Percentiles rank a stretch among this genome's conserved stretches.
These are phyloP conservation scores for Lacanobia oleracea DNA, from an alignment of 2,888 invertebrate species.

Conservation along the genomic window DNA sequence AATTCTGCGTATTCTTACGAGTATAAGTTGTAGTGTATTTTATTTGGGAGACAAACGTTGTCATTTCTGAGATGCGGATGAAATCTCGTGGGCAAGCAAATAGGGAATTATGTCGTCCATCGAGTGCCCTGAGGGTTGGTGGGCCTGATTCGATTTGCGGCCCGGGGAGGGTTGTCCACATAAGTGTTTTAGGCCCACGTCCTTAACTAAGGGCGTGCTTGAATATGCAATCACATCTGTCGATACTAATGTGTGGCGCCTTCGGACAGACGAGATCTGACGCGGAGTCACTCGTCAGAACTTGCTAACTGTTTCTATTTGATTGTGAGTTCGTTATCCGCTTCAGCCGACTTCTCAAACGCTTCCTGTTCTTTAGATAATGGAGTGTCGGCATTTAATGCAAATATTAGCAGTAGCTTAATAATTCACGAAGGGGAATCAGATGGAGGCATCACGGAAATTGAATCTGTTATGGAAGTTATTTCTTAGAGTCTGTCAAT, in stretches of 20 bases:
- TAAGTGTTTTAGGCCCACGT: conserved; percentile 71
- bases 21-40: conserved; percentile 44
- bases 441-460: conserved; percentile 28
- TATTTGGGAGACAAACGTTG: conserved; percentile 55
- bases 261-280: conserved; percentile 33
- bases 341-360: conserved; percentile 20
- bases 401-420: conserved; percentile 48
- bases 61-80: conserved; percentile 51
- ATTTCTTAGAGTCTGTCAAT: conserved; percentile 22
- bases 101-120: conserved; percentile 69
- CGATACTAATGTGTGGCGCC: conserved; percentile 66
- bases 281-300: conserved; percentile 25
- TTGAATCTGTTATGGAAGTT: conserved; percentile 45
- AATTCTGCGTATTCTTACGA: conserved; percentile 22
- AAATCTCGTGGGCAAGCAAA: conserved; percentile 67
- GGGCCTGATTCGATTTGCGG: conserved; percentile 73
- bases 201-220: conserved; percentile 69
- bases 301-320: conserved; percentile 53
- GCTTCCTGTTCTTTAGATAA: conserved; percentile 23
- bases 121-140: conserved; percentile 62
- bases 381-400: conserved; percentile 21
- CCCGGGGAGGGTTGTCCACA: conserved; percentile 68
- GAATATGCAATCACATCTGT: conserved; percentile 72
- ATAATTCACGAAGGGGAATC: conserved; percentile 23
- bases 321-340: conserved; percentile 35